Conservation (phyloP, 1,140 invertebrate species). For the Neotoxoptera formosana region DNA sequence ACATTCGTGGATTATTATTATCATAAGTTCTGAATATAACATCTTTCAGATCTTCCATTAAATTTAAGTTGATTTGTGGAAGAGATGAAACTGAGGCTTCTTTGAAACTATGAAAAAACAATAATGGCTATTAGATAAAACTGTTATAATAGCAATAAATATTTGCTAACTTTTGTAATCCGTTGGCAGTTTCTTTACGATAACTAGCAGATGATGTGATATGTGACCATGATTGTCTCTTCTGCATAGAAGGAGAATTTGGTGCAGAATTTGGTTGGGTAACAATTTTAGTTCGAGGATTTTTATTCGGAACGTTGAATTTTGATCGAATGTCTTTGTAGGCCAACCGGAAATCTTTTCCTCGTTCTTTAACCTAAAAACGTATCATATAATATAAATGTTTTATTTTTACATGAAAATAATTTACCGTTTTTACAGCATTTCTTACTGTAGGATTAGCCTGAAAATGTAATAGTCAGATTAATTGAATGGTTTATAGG, state of each 20-base stretch:
- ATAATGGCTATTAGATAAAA: neutral
- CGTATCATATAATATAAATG: constrained; percentile 3
- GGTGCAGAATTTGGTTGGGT: constrained; percentile 69
- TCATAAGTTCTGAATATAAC: constrained; percentile 65
- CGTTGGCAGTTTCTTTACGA: constrained; percentile 48
- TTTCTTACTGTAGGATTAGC: constrained; percentile 83
- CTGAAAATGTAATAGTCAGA: constrained; percentile 65
- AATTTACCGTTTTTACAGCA: constrained; percentile 80
- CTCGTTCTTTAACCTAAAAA: constrained; percentile 76
- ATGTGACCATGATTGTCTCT: constrained; percentile 51
- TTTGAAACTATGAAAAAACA: constrained; percentile 19
- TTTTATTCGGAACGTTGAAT: constrained; percentile 66
- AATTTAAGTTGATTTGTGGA: constrained; percentile 68
- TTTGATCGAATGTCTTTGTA: constrained; percentile 77
- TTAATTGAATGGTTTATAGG: neutral
- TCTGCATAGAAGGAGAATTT: constrained; percentile 69
- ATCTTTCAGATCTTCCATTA: constrained; percentile 74
- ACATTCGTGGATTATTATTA: constrained; percentile 61
- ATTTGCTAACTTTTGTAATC: neutral
- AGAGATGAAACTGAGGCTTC: neutral
- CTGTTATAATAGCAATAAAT: neutral
- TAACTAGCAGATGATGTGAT: constrained; percentile 49
- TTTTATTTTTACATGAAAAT: constrained; percentile 1
- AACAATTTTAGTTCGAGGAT: constrained; percentile 63
- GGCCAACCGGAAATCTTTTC: constrained; percentile 76